Percentiles rank a stretch among this genome's conserved stretches.
Conservation (phyloP, 2,113 vertebrate genomes). For the Leuciscus idus region DNA sequence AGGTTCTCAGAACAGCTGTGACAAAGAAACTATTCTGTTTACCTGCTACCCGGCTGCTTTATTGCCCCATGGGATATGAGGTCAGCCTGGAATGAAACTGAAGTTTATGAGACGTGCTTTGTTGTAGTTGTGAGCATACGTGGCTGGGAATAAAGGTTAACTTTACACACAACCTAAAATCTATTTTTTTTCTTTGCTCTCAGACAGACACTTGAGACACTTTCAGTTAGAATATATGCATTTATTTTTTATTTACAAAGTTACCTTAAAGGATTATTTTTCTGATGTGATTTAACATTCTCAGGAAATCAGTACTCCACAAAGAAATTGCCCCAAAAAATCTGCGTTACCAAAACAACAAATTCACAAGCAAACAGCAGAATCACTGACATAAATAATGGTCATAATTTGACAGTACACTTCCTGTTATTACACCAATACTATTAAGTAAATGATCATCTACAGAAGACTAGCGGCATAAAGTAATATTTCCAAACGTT, state of each 20-base stretch:
- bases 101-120: conserved; percentile 46
- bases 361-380: conserved; percentile 24
- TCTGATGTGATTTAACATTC: conserved; percentile 47
- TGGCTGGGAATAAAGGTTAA: conserved; percentile 14
- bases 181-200: neutral
- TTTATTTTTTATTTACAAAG: conserved; percentile 75
- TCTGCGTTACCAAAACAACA: conserved; percentile 31
- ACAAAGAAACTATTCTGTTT: conserved; percentile 57
- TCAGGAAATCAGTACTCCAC: conserved; percentile 49
- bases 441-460: neutral
- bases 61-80: conserved; percentile 46
- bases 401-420: neutral
- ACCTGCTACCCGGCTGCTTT: conserved; percentile 42
- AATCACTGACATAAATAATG: conserved; percentile 53
- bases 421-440: neutral
- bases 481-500: conserved; percentile 63
- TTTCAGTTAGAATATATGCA: conserved; percentile 50
- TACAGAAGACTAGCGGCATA: conserved; percentile 52
- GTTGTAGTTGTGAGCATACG: conserved; percentile 18
- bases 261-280: conserved; percentile 45
- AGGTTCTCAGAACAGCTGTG: conserved; percentile 42
- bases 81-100: conserved; percentile 41
- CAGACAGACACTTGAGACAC: neutral
- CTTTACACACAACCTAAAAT: neutral
- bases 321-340: conserved; percentile 44